Conservation (phyloP, 2,888 invertebrate genomes). For the Salticus scenicus region DNA sequence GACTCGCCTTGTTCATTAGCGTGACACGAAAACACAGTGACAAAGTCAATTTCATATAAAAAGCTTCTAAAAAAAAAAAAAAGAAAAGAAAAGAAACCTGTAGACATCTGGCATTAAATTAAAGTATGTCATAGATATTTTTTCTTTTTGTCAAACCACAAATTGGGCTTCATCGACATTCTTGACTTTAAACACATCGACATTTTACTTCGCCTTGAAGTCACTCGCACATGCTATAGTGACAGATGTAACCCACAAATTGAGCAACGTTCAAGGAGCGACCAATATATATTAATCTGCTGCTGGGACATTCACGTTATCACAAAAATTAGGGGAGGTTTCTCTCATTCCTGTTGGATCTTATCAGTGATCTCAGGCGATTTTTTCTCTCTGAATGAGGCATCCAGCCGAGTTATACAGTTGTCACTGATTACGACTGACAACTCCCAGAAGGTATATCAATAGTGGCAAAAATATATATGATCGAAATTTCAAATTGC, state of each 20-base stretch:
- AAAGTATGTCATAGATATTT: no score
- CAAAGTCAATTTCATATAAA: no score
- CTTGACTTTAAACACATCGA: no score
- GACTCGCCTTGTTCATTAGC: no score
- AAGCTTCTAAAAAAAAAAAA: no score
- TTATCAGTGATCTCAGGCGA: background rate
- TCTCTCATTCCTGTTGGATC: slow-evolving; percentile 19
- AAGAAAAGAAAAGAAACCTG: no score
- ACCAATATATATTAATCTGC: slow-evolving; percentile 21
- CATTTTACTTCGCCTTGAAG: background rate
- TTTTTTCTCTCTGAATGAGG: background rate
- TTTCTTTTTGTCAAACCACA: background rate
- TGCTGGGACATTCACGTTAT: slow-evolving; percentile 39
- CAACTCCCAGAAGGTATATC: slow-evolving; percentile 52
- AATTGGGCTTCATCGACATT: background rate
- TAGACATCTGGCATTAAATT: no score
- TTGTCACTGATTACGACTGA: slow-evolving; percentile 60
- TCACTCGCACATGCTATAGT: background rate
- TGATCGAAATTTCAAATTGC: background rate
- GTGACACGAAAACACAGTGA: no score
- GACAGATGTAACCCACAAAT: slow-evolving; percentile 9
- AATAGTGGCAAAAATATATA: background rate
- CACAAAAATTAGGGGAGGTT: slow-evolving; percentile 38
- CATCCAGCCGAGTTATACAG: slow-evolving; percentile 50
- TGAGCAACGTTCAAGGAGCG: slow-evolving; percentile 2